These are phyloP conservation scores for Drosophila repletoides DNA, from an alignment of 1,140 invertebrate genomes.

Conservation along the genomic window DNA sequence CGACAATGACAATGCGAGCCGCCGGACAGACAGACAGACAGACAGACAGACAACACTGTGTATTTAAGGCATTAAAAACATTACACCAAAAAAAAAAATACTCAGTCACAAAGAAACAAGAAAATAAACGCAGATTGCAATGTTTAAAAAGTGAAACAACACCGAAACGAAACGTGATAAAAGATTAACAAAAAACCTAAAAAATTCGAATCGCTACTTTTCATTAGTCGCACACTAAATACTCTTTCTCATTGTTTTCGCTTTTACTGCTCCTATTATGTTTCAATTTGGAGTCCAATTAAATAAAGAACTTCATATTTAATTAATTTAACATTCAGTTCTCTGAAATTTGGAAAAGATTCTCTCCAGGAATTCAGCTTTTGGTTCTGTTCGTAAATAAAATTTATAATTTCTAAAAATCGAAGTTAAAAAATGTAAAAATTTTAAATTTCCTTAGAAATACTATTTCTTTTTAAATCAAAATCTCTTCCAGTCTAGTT, in stretches of 20 bases:
- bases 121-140: slow-evolving; percentile 31
- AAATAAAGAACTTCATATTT: no score
- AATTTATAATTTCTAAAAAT: no score
- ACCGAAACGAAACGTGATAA: slow-evolving; percentile 34
- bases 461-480: no score
- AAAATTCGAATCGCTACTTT: slow-evolving; percentile 4
- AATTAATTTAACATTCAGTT: no score
- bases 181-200: slow-evolving; percentile 29
- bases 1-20: slow-evolving; percentile 68
- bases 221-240: neutral
- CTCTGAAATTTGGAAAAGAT: no score
- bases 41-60: slow-evolving; percentile 48
- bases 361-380: no score
- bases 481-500: no score
- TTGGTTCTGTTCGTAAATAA: no score
- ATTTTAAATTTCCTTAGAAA: no score
- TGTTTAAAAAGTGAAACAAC: slow-evolving; percentile 31
- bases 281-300: neutral
- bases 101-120: slow-evolving; percentile 5
- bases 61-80: slow-evolving; percentile 70
- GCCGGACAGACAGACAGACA: no score
- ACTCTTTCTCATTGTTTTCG: neutral
- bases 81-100: slow-evolving; percentile 33
- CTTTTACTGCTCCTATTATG: no score
- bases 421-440: no score